These are phyloP conservation scores for Acanthisitta chloris DNA, from an alignment of 2,113 vertebrate genomes.

Conservation along the genomic window DNA sequence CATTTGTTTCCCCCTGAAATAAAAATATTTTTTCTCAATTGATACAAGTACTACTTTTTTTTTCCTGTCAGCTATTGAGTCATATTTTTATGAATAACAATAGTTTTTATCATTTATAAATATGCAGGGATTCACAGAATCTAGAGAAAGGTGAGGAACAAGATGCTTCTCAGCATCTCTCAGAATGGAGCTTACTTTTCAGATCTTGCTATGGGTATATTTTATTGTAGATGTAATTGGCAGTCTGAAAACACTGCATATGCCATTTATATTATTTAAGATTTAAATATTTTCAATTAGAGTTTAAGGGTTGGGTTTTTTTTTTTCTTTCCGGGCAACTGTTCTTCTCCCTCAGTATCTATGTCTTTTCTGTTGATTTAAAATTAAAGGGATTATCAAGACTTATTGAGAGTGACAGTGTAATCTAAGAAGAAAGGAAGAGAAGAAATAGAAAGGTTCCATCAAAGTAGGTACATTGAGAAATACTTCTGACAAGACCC, in stretches of 20 bases:
- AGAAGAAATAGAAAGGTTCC: constrained; percentile 10
- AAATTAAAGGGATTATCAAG: not conserved
- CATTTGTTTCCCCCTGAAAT: not conserved
- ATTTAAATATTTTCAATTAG: not conserved
- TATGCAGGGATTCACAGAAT: not conserved
- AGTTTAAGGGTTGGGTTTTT: not conserved
- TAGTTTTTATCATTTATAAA: not conserved
- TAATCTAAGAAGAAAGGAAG: not conserved
- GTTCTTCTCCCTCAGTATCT: not conserved
- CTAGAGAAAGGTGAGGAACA: not conserved
- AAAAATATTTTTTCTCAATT: not conserved
- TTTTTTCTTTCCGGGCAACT: not conserved
- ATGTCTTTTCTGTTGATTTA: not conserved
- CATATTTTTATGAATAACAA: not conserved
- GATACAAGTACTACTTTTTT: not conserved
- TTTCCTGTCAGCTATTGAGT: not conserved
- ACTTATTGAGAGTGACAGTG: not conserved
- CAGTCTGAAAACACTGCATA: not conserved
- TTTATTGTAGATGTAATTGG: not conserved
- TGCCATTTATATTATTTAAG: not conserved
- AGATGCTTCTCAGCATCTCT: not conserved
- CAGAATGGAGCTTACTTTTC: not conserved
- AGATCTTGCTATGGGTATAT: not conserved
- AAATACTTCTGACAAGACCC: constrained; percentile 19
- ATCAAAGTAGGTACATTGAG: not conserved